Evolutionary conservation across 2,888 invertebrate species (phyloP).

Genomic region (Cyclophora punctaria): DNA sequence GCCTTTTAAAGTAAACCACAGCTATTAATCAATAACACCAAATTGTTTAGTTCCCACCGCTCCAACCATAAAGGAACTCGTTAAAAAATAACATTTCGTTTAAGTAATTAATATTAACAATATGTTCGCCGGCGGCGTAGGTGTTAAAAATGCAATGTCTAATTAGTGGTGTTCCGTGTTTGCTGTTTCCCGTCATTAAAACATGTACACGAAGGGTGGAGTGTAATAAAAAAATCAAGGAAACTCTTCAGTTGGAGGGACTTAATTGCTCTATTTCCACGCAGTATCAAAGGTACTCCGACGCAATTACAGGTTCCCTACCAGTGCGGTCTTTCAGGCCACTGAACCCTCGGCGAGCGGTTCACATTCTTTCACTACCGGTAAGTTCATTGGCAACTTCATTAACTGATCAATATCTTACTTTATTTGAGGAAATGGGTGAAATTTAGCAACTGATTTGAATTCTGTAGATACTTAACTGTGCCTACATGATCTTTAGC

Average conservation of each 20-base stretch:
- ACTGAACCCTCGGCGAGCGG: not conserved
- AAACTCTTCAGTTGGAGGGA: constrained; percentile 37
- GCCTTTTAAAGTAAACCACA: too few species aligned
- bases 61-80: too few species aligned
- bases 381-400: too few species aligned
- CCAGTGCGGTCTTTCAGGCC: constrained; percentile 40
- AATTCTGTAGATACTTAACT: too few species aligned
- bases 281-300: constrained; percentile 48
- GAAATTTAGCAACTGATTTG: too few species aligned
- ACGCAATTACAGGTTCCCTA: constrained; percentile 42
- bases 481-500: too few species aligned
- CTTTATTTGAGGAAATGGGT: too few species aligned
- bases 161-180: constrained; percentile 17
- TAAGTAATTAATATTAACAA: not conserved
- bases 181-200: constrained; percentile 21
- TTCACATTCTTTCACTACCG: too few species aligned
- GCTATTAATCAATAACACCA: too few species aligned
- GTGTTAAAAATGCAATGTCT: constrained; percentile 1
- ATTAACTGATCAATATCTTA: too few species aligned
- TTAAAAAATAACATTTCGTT: too few species aligned
- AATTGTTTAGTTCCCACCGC: too few species aligned
- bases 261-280: constrained; percentile 45
- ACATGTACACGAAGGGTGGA: constrained; percentile 27
- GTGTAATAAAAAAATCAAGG: constrained; percentile 35
- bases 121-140: not conserved